A percentile compares a stretch with the other conserved stretches of the same genome.
Evolutionary conservation across 1,140 invertebrate species (phyloP).

Genomic region (Drosophila kohkoa): DNA sequence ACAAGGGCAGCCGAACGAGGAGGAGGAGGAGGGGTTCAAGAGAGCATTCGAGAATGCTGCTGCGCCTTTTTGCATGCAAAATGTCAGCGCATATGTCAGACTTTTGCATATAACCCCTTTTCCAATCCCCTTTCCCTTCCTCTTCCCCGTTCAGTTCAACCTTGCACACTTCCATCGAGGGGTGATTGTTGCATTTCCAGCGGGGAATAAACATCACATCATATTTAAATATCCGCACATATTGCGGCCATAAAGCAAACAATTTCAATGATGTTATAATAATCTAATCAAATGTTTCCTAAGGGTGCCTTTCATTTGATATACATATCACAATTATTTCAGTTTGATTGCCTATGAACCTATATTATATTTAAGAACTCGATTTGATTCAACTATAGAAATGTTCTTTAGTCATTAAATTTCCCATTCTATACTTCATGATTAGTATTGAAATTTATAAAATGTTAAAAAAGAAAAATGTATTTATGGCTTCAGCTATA

Average conservation of each 20-base stretch:
- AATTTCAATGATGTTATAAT: neutral
- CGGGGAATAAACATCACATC: constrained; percentile 6
- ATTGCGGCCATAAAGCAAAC: constrained; percentile 32
- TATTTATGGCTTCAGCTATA: no score
- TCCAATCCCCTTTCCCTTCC: neutral
- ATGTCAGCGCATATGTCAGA: constrained; percentile 81
- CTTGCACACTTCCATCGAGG: constrained; percentile 18
- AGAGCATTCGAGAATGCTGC: constrained; percentile 51
- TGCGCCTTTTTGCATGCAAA: constrained; percentile 83
- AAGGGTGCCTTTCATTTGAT: neutral
- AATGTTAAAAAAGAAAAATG: no score
- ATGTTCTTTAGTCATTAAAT: no score
- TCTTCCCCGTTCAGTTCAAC: neutral
- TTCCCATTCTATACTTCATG: no score
- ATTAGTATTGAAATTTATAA: no score
- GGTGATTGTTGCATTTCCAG: constrained; percentile 38
- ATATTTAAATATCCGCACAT: constrained; percentile 42
- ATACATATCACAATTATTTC: neutral
- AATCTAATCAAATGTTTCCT: neutral
- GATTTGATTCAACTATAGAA: no score
- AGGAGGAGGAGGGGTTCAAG: constrained; percentile 5
- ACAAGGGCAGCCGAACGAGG: neutral
- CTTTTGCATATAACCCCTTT: constrained; percentile 72
- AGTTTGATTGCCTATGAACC: neutral
- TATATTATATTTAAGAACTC: neutral